Base-by-base conservation (phyloP, 2,888 invertebrate species). In the Eupithecia vulgata region DNA sequence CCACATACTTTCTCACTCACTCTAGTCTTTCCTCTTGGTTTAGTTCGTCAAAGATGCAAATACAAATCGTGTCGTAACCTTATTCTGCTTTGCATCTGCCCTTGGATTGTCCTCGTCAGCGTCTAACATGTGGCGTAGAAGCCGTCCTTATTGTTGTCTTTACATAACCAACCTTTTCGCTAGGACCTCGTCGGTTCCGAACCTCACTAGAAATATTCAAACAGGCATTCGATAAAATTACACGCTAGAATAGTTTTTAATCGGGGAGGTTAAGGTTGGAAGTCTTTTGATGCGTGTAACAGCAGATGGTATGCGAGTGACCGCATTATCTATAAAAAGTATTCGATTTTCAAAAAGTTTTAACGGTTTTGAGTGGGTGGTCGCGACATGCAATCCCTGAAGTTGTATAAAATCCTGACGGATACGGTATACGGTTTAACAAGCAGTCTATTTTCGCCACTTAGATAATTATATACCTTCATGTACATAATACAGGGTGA, bases 231-330 rank as follows among this genome's bases (percentile, higher is more conserved):
- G n/a, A 74, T 70, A 65, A 64, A 72, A 75, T 75, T 70, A 68
- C 61, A 71, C 61, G 75, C 61, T 64, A 68, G 68, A 70, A 61
- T 70, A 70, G 68, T 65, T 75, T 75, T 67, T 70, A 66, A 70
- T 64, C 67, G 70, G 25, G 52, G 48, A 37, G 40, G 40, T 65
- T 62, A 35, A 67, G 70, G 52, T 65, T 65, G 40, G 37, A 40
- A 42, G 65, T 65, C 6, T 25, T 35, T 37, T 40, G 65, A 21
- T 65, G 65, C 65, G 65, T 65, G 21, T 40, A n/a, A 40, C n/a
- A 35, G 37, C 64, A 65, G 65, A 65, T 65, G 65, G 65, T 8
- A 10, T 5, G 40, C 40, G 21, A 37, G 40, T 34, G 34, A 61
- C 61, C 61, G 34, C 61, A 34, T 34, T 61, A 34, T 8, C 34